phyloP scores from a whole-genome alignment of 2,888 invertebrate species.

The Oegoconia quadripuncta region DNA sequence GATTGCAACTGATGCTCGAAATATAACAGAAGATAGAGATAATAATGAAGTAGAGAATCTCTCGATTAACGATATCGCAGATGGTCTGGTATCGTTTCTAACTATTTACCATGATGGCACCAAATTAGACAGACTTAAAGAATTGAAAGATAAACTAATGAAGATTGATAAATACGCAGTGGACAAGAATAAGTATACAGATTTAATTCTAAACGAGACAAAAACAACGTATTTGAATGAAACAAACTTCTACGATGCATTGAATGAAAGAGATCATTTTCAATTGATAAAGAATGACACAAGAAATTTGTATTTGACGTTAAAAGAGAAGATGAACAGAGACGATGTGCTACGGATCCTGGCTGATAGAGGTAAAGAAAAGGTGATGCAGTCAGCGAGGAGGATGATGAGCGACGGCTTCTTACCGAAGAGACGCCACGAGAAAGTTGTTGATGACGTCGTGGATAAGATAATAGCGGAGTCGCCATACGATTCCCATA shows the following conservation, averaged over 20 bases:
- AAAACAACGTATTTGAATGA: constrained; percentile 39
- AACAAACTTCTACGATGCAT: constrained; percentile 51
- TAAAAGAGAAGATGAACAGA: constrained; percentile 63
- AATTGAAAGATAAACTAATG: constrained; percentile 47
- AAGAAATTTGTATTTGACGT: constrained; percentile 51
- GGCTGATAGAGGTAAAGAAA: constrained; percentile 29
- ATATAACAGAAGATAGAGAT: background rate
- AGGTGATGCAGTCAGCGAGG: constrained; percentile 40
- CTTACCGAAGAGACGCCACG: constrained; percentile 20
- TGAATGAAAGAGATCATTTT: constrained; percentile 50
- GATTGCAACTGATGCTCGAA: background rate
- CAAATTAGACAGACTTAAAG: constrained; percentile 33
- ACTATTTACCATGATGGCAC: constrained; percentile 19
- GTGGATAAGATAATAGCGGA: constrained; percentile 57
- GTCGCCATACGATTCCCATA: constrained; percentile 46
- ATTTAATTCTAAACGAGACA: constrained; percentile 41
- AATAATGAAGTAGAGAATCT: background rate
- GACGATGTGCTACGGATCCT: constrained; percentile 55
- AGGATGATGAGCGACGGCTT: constrained; percentile 35
- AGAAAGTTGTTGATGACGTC: constrained; percentile 37
- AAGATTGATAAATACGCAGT: constrained; percentile 44
- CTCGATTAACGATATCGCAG: constrained; percentile 26
- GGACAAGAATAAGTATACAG: constrained; percentile 38
- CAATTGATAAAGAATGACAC: constrained; percentile 32
- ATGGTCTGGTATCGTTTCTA: constrained; percentile 28